Evolutionary conservation across 2,888 invertebrate genomes (phyloP).

Genomic region (Dicyrtomina minuta): DNA sequence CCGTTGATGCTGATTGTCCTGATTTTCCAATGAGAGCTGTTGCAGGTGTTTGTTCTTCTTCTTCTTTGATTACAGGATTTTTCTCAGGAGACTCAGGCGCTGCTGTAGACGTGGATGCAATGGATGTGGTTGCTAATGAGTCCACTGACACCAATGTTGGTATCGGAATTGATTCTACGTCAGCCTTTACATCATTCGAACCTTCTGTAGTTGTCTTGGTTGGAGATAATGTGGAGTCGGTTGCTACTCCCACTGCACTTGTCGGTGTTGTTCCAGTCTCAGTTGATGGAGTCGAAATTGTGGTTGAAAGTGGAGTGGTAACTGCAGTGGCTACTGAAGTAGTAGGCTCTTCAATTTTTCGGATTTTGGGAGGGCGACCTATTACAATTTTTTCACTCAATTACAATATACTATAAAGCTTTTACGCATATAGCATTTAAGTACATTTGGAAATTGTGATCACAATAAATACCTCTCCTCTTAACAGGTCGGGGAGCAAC

Average conservation of each 20-base stretch:
- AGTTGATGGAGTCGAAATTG: background rate
- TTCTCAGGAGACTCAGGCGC: background rate
- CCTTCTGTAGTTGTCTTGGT: no score
- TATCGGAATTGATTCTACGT: no score
- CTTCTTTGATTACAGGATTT: background rate
- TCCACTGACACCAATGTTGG: background rate
- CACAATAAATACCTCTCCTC: no score
- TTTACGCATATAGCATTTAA: no score
- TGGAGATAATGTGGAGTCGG: no score
- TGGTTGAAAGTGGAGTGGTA: background rate
- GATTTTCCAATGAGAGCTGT: background rate
- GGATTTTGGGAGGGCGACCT: constrained; percentile 22
- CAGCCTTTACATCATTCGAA: no score
- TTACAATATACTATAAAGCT: no score
- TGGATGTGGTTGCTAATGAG: background rate
- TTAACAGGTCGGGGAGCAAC: no score
- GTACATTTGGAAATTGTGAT: no score
- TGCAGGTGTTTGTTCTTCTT: background rate
- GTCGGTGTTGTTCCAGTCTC: no score
- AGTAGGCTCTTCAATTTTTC: background rate
- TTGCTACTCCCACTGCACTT: no score
- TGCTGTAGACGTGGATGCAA: background rate
- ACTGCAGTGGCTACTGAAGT: background rate
- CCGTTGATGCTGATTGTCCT: background rate
- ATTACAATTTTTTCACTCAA: no score